phyloP scores from a whole-genome alignment of 2,888 invertebrate species.

The Ectropis crepuscularia region DNA sequence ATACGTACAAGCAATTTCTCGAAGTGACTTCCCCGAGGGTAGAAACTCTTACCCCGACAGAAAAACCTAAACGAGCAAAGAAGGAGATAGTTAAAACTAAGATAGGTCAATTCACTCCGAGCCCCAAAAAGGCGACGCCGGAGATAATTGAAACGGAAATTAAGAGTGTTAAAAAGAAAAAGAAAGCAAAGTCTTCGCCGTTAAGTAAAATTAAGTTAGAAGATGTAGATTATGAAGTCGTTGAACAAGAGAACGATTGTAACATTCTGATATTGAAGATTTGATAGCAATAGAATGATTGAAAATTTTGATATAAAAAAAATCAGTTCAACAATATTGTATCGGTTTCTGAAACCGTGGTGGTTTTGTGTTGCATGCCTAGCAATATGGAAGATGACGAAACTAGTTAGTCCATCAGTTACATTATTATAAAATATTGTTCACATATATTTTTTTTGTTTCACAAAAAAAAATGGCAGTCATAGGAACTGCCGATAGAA shows the following conservation, averaged over 20 bases:
- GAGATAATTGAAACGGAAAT: constrained; percentile 2
- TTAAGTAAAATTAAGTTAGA: constrained; percentile 16
- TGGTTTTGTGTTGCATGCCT: too few relatives aligned
- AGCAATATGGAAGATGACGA: too few relatives aligned
- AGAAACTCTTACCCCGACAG: background rate
- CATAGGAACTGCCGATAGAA: too few relatives aligned
- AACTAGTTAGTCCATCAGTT: too few relatives aligned
- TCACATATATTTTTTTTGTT: too few relatives aligned
- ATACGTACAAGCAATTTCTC: constrained; percentile 67
- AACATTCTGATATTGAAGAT: constrained; percentile 75
- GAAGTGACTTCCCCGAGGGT: constrained; percentile 44
- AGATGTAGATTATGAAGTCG: constrained; percentile 66
- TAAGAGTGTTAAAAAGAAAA: constrained; percentile 7
- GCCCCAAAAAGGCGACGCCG: constrained; percentile 19
- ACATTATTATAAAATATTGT: too few relatives aligned
- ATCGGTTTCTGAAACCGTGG: background rate
- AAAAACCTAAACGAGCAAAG: constrained; percentile 33
- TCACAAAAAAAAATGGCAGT: too few relatives aligned
- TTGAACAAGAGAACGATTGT: constrained; percentile 70
- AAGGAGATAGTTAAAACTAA: constrained; percentile 61
- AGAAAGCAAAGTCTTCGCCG: background rate
- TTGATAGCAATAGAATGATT: constrained; percentile 18
- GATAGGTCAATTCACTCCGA: constrained; percentile 62
- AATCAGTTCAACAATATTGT: background rate
- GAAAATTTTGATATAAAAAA: background rate